These are phyloP conservation scores for Prunella fulvescens DNA, from an alignment of 2,113 vertebrate species.

Conservation along the genomic window DNA sequence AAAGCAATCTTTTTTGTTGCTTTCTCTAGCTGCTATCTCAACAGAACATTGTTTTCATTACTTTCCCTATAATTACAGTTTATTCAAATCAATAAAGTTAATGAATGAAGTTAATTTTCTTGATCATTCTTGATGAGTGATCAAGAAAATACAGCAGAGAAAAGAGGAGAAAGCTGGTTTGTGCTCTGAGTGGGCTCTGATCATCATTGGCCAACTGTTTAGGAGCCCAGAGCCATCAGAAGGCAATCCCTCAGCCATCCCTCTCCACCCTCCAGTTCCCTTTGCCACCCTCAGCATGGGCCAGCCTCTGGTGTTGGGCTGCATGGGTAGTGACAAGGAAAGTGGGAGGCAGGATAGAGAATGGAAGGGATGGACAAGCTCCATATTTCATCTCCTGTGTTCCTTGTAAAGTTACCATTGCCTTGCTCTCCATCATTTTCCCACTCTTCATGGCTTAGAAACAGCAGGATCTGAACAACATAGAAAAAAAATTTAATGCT, in stretches of 20 bases:
- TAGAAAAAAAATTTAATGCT: background rate
- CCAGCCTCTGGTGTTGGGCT: background rate
- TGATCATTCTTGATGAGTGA: background rate
- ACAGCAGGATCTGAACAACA: background rate
- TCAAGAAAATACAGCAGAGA: background rate
- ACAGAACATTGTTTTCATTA: background rate
- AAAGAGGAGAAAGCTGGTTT: background rate
- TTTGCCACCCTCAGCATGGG: background rate
- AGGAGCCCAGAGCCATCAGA: background rate
- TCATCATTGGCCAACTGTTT: background rate
- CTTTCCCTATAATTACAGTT: background rate
- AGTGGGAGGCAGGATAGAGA: background rate
- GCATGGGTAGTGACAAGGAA: background rate
- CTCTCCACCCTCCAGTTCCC: background rate
- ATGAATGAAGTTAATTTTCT: background rate
- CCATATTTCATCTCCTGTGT: background rate
- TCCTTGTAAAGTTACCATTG: background rate
- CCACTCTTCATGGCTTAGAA: background rate
- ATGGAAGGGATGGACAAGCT: background rate
- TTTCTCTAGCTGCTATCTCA: background rate
- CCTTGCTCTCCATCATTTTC: background rate
- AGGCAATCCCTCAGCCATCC: background rate
- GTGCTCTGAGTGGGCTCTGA: background rate
- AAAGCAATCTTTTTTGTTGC: background rate
- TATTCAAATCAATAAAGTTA: background rate